Percentiles rank a stretch among this genome's conserved stretches.
phyloP scores from a whole-genome alignment of 2,797 vertebrate species.

The Glossophaga mutica region DNA sequence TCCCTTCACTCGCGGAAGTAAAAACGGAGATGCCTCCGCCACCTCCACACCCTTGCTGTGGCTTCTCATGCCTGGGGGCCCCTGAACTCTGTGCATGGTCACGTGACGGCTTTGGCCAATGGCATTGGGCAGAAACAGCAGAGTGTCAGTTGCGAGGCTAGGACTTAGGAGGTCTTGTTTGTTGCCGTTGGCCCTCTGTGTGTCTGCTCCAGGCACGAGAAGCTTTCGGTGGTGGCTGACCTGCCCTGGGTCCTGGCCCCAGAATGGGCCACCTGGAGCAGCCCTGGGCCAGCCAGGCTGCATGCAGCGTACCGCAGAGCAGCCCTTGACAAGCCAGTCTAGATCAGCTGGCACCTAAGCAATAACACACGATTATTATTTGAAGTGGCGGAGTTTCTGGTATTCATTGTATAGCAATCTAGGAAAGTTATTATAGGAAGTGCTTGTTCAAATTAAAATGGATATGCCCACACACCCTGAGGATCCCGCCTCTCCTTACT shows the following conservation, averaged over 20 bases:
- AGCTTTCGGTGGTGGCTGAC: neutral
- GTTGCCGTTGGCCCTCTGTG: neutral
- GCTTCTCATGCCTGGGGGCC: fast-evolving
- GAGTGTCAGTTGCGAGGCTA: neutral
- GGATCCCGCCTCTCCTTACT: neutral
- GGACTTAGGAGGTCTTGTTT: neutral
- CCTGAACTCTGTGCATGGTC: neutral
- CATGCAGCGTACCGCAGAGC: fast-evolving
- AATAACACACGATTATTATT: neutral
- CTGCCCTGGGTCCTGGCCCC: neutral
- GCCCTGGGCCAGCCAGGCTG: neutral
- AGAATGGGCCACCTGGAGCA: neutral
- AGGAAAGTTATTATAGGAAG: neutral
- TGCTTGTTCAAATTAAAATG: neutral
- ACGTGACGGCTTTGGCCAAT: neutral
- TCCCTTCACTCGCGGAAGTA: neutral
- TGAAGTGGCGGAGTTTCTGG: neutral
- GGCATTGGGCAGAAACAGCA: neutral
- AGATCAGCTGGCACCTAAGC: neutral
- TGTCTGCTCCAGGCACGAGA: neutral
- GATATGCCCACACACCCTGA: neutral
- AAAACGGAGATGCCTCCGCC: neutral
- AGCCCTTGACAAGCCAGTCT: neutral
- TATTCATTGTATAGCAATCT: neutral
- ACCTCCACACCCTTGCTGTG: fast-evolving